Evolutionary conservation across 2,888 invertebrate genomes (phyloP), one percentile per base, ranked within the genome.

Genomic region (Microplitis manilae): DNA sequence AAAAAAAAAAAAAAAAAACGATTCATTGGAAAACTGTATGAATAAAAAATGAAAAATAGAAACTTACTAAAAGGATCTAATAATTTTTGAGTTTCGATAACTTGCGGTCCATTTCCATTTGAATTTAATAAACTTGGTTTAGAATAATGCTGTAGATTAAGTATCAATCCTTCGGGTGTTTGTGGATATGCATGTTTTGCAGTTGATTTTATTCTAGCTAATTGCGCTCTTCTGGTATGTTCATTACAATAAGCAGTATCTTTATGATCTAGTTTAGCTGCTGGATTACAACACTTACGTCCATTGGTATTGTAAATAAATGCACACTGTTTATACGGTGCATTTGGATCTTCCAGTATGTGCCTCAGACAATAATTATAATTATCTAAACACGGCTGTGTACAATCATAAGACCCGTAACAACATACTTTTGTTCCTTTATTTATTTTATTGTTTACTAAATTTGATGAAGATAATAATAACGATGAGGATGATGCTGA

Each of bases 241-340:
- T 95, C 94, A 67, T 92, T 90, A 85, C 95, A 95, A 82, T 93
- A 93, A 91, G 93, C 93, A 70, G 90, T 90, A 82, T 95, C 95
- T 86, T 94, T 94, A 85, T 93, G 94, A 77, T 95, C 95, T 64
- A 92, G 90, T 87, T 93, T 94, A 0, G 94, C 94, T 1, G 96
- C 95, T 0, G 97, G 94, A 85, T 94, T 92, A n/a, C 92, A 90
- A 87, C 97, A 97, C 79, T 95, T 92, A 81, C 94, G 94, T 0
- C 94, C 94, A 79, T 93, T 95, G 73, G 92, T 92, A 40, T 93
- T 84, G 88, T 93, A 93, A 81, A 94, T 91, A 88, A 93, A 95
- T 0, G 93, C 91, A 87, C 98, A 98, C 82, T 95, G 96, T 79
- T 93, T 94, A 88, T 94, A 98, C 0, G 97, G 97, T 0, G 97